phyloP scores from a whole-genome alignment of 2,113 vertebrate species.

The Oryzias curvinotus region DNA sequence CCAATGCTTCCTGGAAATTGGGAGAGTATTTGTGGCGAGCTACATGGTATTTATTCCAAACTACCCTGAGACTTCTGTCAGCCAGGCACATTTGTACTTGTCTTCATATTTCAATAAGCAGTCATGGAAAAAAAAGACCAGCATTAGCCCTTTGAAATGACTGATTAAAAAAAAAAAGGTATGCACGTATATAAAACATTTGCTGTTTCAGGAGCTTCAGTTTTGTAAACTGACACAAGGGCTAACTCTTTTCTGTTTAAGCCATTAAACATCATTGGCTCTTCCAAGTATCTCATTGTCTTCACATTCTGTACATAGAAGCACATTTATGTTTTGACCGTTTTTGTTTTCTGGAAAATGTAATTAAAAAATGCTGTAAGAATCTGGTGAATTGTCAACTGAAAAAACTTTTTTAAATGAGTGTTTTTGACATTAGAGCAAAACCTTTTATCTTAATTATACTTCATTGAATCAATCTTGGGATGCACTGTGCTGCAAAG shows the following conservation, averaged over 20 bases:
- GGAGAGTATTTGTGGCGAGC: constrained; percentile 51
- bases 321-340: constrained; percentile 32
- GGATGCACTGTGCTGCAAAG: too few relatives aligned
- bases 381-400: constrained; percentile 68
- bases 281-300: constrained; percentile 29
- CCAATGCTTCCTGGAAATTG: constrained; percentile 67
- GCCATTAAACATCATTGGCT: constrained; percentile 17
- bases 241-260: constrained; percentile 23
- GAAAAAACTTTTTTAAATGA: constrained; percentile 70
- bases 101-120: constrained; percentile 75
- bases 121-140: constrained; percentile 58
- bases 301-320: constrained; percentile 27
- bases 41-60: constrained; percentile 72
- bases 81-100: constrained; percentile 75
- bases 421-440: constrained; percentile 32
- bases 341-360: constrained; percentile 30
- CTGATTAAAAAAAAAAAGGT: constrained; percentile 30
- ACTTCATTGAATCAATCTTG: not conserved
- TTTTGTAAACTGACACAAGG: constrained; percentile 15
- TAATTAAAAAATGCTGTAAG: constrained; percentile 71
- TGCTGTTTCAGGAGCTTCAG: not conserved
- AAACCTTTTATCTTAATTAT: constrained; percentile 8
- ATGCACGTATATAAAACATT: too few relatives aligned
- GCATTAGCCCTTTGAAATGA: constrained; percentile 38
- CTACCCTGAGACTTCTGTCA: constrained; percentile 64